Evolutionary conservation across 2,888 invertebrate genomes (phyloP), one percentile per base, ranked within the genome.

Genomic region (Axea sp.): DNA sequence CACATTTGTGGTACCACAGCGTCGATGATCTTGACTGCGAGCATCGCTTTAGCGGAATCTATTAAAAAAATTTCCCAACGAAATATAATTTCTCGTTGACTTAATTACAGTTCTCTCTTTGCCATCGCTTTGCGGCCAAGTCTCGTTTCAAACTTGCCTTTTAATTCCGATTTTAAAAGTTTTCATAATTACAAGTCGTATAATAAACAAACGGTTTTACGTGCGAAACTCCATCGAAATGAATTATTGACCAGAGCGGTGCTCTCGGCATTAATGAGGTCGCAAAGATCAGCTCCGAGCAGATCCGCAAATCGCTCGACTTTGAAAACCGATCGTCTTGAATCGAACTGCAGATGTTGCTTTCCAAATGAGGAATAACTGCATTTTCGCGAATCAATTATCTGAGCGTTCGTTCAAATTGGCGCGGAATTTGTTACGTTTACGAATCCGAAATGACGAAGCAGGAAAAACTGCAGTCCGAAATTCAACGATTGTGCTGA

Each of bases 181-280:
- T 55, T 19, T 3, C 15, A 22, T 41, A 30, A 55, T 55, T 55
- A 41, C 8, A 26, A 19, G 53, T 55, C 51, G 14, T 24, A 17
- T 35, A 37, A 53, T 53, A 53, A 53, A 39, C 37, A 39, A 24
- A 14, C 17, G 51, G 14, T 9, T 26, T 53, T 37, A 37, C 37
- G 26, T 24, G 8, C 8, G 49, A 9, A 19, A 33, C 24, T 31
- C 24, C 37, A 26, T 39, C 19, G 28, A 1, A 7, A 39, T 39
- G 9, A 28, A 53, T 53, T 53, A 41, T 41, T 35, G 30, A 31
- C 31, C 9, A 8, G 35, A 9, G 12, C 31, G 9, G 1, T 6
- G 19, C 11, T 12, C 6, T 39, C 22, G 14, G 24, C 12, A 12
- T 14, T 55, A 55, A 39, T 39, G 39, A 12, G 53, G 53, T 39